Percentiles rank a stretch among this genome's conserved stretches.
Evolutionary conservation across 1,140 invertebrate genomes (phyloP).

Genomic region (Drusus annulatus): DNA sequence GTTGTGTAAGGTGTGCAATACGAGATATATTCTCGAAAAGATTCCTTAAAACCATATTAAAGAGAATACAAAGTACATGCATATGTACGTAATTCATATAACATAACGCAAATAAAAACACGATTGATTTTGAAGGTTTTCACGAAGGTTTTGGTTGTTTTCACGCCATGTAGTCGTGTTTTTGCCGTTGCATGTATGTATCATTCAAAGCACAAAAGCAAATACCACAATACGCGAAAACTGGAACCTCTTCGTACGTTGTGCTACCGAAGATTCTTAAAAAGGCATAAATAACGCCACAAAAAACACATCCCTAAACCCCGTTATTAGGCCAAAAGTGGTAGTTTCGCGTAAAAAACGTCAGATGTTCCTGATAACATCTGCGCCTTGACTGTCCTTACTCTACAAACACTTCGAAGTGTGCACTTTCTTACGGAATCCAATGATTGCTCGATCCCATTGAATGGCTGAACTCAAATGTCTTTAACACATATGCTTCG

Average conservation of each 20-base stretch:
- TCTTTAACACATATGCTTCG: background rate
- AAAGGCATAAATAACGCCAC: slow-evolving; percentile 24
- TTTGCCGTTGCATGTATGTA: too few species aligned
- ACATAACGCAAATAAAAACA: too few species aligned
- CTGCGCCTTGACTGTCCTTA: slow-evolving; percentile 40
- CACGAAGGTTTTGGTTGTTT: too few species aligned
- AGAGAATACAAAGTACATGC: too few species aligned
- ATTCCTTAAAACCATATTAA: too few species aligned
- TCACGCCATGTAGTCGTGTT: too few species aligned
- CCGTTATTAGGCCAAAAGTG: slow-evolving; percentile 53
- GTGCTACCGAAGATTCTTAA: slow-evolving; percentile 19
- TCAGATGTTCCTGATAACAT: slow-evolving; percentile 55
- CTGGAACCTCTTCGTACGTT: background rate
- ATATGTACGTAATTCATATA: too few species aligned
- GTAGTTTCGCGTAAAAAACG: slow-evolving; percentile 52
- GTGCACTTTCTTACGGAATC: slow-evolving; percentile 36
- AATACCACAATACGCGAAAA: background rate
- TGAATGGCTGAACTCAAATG: slow-evolving; percentile 10
- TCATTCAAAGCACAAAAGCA: too few species aligned
- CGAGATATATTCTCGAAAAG: too few species aligned
- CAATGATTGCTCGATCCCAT: slow-evolving; percentile 33
- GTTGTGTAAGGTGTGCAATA: too few species aligned
- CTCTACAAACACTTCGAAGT: background rate
- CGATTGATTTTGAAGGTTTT: too few species aligned
- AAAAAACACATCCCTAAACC: slow-evolving; percentile 39